Evolutionary conservation across 2,888 invertebrate genomes (phyloP), one percentile per base, ranked within the genome.

Genomic region (Glaucopsyche alexis): DNA sequence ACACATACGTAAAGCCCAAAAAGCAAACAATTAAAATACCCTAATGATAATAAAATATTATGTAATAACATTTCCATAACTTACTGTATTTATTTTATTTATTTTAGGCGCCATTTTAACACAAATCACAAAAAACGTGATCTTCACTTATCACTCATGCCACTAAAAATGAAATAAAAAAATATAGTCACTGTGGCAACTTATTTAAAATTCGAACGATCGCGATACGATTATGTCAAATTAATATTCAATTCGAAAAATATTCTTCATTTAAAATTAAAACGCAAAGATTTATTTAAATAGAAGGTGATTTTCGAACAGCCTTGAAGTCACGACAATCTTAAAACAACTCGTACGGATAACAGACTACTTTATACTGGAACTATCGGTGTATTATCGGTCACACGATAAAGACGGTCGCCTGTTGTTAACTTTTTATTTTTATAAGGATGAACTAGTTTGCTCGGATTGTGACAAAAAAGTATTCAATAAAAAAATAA

Each of bases 331-430:
- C 13, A 47, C 69, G 69, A 69, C 69, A 29, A 47, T 69, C 69
- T 49, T 19, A 29, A 19, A 69, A 38, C 64, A 65, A 65, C 49
- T 69, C 47, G 14, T 7, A 14, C 49, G 69, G 69, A 49, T 49
- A 47, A 47, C 69, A 47, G 47, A 49, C 69, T 47, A 19, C 67
- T 69, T 13, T 69, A 69, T 67, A 67, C 67, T 47, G 14, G 29
- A 47, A 69, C 47, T 67, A 67, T 67, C 67, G 67, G 45, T 40
- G 16, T 45, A 45, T 69, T 69, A 69, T 69, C 69, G 47, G 69
- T 69, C 69, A 67, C 19, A 49, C 49, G 69, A 69, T 69, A 69
- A 69, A 47, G 49, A 38, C 60, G 60, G 14, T 60, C 69, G 69
- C 47, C 29, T 13, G 9, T 29, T 13, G 9, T 29, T 47, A 42